A percentile compares a stretch with the other conserved stretches of the same genome.
These are phyloP conservation scores for Drosophila lowei DNA, from an alignment of 1,140 invertebrate genomes.

Conservation along the genomic window DNA sequence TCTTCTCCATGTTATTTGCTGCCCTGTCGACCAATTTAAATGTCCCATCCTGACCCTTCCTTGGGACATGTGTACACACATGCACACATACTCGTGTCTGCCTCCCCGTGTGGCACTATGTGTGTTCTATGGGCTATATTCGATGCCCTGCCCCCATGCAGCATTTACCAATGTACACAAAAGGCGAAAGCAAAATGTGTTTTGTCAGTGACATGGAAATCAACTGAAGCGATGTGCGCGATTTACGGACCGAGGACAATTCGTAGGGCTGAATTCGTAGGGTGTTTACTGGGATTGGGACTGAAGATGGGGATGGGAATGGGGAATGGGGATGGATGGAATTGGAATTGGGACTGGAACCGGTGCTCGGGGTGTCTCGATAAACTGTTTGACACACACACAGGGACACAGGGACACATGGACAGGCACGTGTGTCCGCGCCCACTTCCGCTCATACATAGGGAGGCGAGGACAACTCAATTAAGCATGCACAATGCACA, in stretches of 20 bases:
- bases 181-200: slow-evolving; percentile 60
- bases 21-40: slow-evolving; percentile 9
- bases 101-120: too few relatives aligned
- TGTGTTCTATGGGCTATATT: neutral
- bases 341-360: neutral
- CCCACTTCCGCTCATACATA: slow-evolving; percentile 30
- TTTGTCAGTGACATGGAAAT: slow-evolving; percentile 77
- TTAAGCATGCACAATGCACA: slow-evolving; percentile 79
- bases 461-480: slow-evolving; percentile 57
- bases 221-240: slow-evolving; percentile 65
- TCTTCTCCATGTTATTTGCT: slow-evolving; percentile 25
- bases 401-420: too few relatives aligned
- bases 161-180: slow-evolving; percentile 61
- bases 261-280: slow-evolving; percentile 12
- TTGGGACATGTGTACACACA: too few relatives aligned
- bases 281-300: too few relatives aligned
- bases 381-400: slow-evolving; percentile 64
- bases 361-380: slow-evolving; percentile 30
- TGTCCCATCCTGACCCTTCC: neutral
- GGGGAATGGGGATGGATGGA: neutral
- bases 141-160: neutral
- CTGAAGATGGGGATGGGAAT: neutral
- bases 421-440: slow-evolving; percentile 7
- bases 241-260: slow-evolving; percentile 54
- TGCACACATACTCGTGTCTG: too few relatives aligned